A percentile compares a stretch with the other conserved stretches of the same genome.
phyloP scores from a whole-genome alignment of 1,140 invertebrate genomes.

The Leptinotarsa lineolata region DNA sequence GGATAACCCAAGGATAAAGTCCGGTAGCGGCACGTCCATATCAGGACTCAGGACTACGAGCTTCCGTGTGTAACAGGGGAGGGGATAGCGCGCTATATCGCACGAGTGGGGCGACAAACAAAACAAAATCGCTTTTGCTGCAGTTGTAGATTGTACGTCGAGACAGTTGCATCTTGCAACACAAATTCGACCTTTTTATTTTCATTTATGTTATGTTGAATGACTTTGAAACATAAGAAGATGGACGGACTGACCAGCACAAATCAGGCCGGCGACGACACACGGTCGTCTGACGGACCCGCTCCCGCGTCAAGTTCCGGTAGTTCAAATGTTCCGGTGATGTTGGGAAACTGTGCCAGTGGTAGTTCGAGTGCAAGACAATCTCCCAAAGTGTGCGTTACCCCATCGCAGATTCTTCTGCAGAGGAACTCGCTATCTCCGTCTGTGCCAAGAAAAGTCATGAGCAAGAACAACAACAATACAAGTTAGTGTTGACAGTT shows the following conservation, averaged over 20 bases:
- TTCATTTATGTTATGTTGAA: slow-evolving; percentile 12
- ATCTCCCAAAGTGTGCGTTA: slow-evolving; percentile 50
- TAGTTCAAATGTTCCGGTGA: slow-evolving; percentile 33
- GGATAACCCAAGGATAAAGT: not conserved
- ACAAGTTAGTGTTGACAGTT: slow-evolving; percentile 44
- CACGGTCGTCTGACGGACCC: slow-evolving; percentile 25
- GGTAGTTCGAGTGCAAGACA: slow-evolving; percentile 48
- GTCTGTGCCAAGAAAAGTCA: slow-evolving; percentile 52
- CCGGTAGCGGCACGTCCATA: not conserved
- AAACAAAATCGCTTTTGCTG: slow-evolving; percentile 49
- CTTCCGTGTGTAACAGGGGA: slow-evolving; percentile 32
- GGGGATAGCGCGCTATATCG: slow-evolving; percentile 35
- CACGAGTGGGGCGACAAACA: slow-evolving; percentile 46
- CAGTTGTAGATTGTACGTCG: slow-evolving; percentile 43
- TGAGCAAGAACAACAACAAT: slow-evolving; percentile 54
- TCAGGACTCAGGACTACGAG: slow-evolving; percentile 4
- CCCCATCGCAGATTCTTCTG: slow-evolving; percentile 35
- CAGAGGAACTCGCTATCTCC: slow-evolving; percentile 50
- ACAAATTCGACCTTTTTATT: not conserved
- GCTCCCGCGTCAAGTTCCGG: slow-evolving; percentile 28
- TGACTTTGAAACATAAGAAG: slow-evolving; percentile 13
- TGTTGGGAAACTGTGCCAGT: slow-evolving; percentile 38
- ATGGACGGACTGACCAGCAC: slow-evolving; percentile 2
- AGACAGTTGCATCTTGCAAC: slow-evolving; percentile 34
- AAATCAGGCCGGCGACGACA: slow-evolving; percentile 32